A percentile compares a stretch with the other conserved stretches of the same genome.
Conservation (phyloP, 1,140 invertebrate species). For the Caenorhabditis elegans region WBcel235 BX284603.4:8857001-8857500, state of each 20-base stretch:
- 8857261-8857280: conserved; percentile 44
- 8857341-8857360: conserved; percentile 10
- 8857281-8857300: conserved; percentile 32
- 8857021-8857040: conserved; percentile 70
- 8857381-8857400: neutral
- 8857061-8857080: conserved; percentile 70
- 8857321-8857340: neutral
- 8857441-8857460: neutral
- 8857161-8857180: conserved; percentile 67
- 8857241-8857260: conserved; percentile 41
- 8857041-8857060: conserved; percentile 66
- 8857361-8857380: conserved; percentile 27
- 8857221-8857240: conserved; percentile 42
- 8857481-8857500: conserved; percentile 6
- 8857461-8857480: conserved; percentile 6
- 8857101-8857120: conserved; percentile 70
- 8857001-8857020: conserved; percentile 68
- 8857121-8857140: conserved; percentile 68
- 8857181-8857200: conserved; percentile 30
- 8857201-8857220: neutral
- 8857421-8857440: neutral
- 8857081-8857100: conserved; percentile 66
- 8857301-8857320: conserved; percentile 43
- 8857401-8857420: neutral
- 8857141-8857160: conserved; percentile 67